Conservation (phyloP, 35 echinoderm and acorn worm species). For the Amphiura filiformis region DNA sequence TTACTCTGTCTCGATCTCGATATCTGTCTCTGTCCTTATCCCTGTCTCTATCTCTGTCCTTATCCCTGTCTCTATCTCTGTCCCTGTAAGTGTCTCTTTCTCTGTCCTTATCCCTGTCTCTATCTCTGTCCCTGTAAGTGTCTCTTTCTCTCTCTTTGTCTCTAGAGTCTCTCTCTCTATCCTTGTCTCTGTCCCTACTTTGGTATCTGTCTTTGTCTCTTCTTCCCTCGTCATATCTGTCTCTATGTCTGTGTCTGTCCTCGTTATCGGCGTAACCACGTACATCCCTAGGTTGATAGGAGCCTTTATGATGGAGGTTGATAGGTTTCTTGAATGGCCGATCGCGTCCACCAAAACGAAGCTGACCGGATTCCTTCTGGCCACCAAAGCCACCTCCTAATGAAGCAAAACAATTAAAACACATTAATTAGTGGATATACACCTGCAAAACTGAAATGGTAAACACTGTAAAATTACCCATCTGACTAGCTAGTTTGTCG, state of each 20-base stretch:
- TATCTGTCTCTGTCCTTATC: not conserved
- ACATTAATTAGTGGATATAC: not conserved
- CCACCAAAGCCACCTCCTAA: constrained; percentile 97
- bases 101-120: not conserved
- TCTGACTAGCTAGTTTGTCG: not conserved
- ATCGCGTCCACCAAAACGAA: constrained; percentile 91
- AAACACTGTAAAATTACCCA: not conserved
- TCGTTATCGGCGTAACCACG: constrained; percentile 2
- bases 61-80: not conserved
- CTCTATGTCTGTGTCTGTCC: constrained; percentile 12
- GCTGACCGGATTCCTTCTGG: constrained; percentile 95
- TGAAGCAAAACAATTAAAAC: too few relatives aligned
- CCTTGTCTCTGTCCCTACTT: not conserved
- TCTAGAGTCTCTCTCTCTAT: constrained; percentile 35
- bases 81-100: constrained; percentile 4
- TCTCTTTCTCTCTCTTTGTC: not conserved
- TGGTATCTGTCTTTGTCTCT: not conserved
- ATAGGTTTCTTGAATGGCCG: constrained; percentile 85
- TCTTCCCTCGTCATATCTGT: constrained; percentile 1
- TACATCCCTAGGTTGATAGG: not conserved
- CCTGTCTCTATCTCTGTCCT: constrained; percentile 18
- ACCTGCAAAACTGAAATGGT: not conserved
- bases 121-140: not conserved
- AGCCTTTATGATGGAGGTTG: not conserved
- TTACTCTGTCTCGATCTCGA: not conserved